Conservation (phyloP, 2,797 vertebrate species). For the Chromobotia macracanthus region DNA sequence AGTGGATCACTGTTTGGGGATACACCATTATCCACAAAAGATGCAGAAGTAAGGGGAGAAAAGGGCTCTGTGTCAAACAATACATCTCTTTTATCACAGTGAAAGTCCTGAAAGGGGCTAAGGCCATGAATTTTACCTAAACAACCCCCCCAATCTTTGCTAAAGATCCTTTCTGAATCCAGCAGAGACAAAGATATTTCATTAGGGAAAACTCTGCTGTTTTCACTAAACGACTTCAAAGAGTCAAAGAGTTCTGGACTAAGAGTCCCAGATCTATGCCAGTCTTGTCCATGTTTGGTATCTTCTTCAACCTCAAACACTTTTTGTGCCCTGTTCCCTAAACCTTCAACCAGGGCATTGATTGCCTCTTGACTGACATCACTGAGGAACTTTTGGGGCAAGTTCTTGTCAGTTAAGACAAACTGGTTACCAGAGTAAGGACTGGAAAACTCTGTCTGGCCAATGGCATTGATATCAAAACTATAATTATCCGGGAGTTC, state of each 20-base stretch:
- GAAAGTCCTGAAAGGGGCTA: conserved; percentile 90
- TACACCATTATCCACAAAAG: conserved; percentile 85
- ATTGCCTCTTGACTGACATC: conserved; percentile 88
- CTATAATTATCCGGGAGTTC: conserved; percentile 89
- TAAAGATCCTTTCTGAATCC: conserved; percentile 72
- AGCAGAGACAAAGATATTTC: conserved; percentile 73
- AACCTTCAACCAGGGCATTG: conserved; percentile 61
- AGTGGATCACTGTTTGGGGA: conserved; percentile 84
- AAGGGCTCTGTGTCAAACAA: conserved; percentile 79
- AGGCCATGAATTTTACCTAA: conserved; percentile 81
- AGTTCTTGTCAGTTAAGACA: conserved; percentile 91
- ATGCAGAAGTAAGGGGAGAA: conserved; percentile 82
- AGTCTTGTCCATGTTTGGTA: conserved; percentile 64
- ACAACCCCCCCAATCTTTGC: conserved; percentile 72
- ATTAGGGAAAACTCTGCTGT: conserved; percentile 72
- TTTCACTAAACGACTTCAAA: conserved; percentile 76
- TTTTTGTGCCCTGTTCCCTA: conserved; percentile 64
- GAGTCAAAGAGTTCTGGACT: conserved; percentile 90
- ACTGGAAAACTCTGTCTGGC: conserved; percentile 91
- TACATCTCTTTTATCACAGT: conserved; percentile 82
- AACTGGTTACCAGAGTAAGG: conserved; percentile 94
- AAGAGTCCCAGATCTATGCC: conserved; percentile 71
- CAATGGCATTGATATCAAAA: conserved; percentile 95
- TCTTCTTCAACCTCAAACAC: conserved; percentile 63
- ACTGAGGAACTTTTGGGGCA: conserved; percentile 94